Conservation (phyloP, 2,888 invertebrate species). For the Ferdinandea cuprea region DNA sequence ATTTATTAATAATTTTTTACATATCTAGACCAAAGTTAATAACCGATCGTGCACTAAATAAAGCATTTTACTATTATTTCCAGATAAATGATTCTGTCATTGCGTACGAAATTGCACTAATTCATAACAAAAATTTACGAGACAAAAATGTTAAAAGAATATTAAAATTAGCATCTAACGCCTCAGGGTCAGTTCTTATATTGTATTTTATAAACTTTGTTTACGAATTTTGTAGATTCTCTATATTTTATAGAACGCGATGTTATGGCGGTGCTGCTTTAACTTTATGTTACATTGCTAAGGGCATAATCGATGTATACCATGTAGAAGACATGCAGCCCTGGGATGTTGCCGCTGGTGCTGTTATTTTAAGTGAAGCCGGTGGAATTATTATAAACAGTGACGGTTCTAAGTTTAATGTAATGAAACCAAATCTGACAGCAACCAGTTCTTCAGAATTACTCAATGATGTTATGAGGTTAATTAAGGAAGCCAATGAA, state of each 20-base stretch:
- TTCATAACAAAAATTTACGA: slow-evolving; percentile 78
- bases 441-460: slow-evolving; percentile 84
- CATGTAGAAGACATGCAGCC: slow-evolving; percentile 88
- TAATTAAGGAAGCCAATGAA: slow-evolving; percentile 84
- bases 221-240: neutral
- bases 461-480: slow-evolving; percentile 83
- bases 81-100: slow-evolving; percentile 81
- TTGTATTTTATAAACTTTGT: neutral
- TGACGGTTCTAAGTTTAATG: slow-evolving; percentile 84
- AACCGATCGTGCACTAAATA: neutral
- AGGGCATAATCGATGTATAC: slow-evolving; percentile 87
- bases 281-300: slow-evolving; percentile 88
- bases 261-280: slow-evolving; percentile 89
- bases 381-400: slow-evolving; percentile 88
- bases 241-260: slow-evolving; percentile 81
- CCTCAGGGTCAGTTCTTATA: slow-evolving; percentile 77
- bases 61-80: slow-evolving; percentile 4
- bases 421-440: slow-evolving; percentile 85
- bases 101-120: slow-evolving; percentile 81
- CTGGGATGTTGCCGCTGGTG: slow-evolving; percentile 92
- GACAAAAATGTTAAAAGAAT: slow-evolving; percentile 82
- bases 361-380: slow-evolving; percentile 89
- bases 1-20: too few species aligned
- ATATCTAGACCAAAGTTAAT: too few species aligned
- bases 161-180: slow-evolving; percentile 80